Conservation (phyloP, 2,113 vertebrate genomes). For the Caranx ignobilis region DNA sequence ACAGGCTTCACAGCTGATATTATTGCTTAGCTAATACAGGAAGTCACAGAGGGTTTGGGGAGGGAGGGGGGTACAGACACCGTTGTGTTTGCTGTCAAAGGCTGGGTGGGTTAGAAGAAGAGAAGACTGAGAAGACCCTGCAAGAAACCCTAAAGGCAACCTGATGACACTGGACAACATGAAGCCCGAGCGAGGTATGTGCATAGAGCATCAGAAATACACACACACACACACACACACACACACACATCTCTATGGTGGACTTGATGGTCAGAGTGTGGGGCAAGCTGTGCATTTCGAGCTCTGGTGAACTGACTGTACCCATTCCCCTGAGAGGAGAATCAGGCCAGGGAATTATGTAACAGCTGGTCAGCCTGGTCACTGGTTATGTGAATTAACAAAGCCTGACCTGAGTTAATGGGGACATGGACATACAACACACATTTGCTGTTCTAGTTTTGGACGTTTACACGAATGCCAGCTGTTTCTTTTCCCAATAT, state of each 20-base stretch:
- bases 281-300: slow-evolving; percentile 34
- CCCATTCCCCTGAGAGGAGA: slow-evolving; percentile 44
- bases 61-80: slow-evolving; percentile 31
- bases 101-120: slow-evolving; percentile 35
- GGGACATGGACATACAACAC: slow-evolving; percentile 26
- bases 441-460: slow-evolving; percentile 42
- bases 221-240: neutral
- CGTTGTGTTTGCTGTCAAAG: slow-evolving; percentile 52
- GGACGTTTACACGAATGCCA: slow-evolving; percentile 21
- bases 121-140: slow-evolving; percentile 51
- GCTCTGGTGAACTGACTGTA: slow-evolving; percentile 39
- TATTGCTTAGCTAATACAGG: slow-evolving; percentile 65
- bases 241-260: neutral
- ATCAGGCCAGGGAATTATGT: slow-evolving; percentile 70
- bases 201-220: slow-evolving; percentile 5
- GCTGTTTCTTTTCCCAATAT: slow-evolving; percentile 21
- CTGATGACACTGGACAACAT: slow-evolving; percentile 88
- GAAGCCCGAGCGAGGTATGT: slow-evolving; percentile 96
- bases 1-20: slow-evolving; percentile 74
- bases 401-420: slow-evolving; percentile 55
- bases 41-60: slow-evolving; percentile 41
- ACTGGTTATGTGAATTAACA: slow-evolving; percentile 69
- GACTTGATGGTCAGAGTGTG: slow-evolving; percentile 26
- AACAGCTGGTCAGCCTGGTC: slow-evolving; percentile 77
- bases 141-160: slow-evolving; percentile 58